Conservation (phyloP, 2,797 vertebrate genomes). For the Hippocampus kuda region DNA sequence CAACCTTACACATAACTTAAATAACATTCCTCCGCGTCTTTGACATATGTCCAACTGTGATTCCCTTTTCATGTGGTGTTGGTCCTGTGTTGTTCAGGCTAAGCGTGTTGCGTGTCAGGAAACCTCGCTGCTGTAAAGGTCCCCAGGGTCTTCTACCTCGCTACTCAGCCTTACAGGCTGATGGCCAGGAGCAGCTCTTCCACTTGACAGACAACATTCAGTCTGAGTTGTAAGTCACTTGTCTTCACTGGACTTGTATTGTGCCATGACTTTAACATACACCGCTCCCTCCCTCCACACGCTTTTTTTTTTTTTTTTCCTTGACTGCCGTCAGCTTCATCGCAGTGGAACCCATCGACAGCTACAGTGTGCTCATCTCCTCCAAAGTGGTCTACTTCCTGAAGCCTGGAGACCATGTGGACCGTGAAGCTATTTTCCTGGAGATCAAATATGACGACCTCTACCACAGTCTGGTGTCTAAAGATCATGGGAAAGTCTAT, state of each 20-base stretch:
- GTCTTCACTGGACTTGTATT: neutral
- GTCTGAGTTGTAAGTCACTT: constrained; percentile 84
- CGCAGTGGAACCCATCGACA: constrained; percentile 86
- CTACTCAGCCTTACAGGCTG: constrained; percentile 77
- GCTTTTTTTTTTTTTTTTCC: neutral
- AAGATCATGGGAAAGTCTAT: constrained; percentile 90
- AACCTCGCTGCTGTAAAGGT: constrained; percentile 85
- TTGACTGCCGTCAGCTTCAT: constrained; percentile 74
- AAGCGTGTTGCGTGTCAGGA: constrained; percentile 75
- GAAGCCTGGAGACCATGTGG: constrained; percentile 74
- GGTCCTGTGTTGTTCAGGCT: constrained; percentile 59
- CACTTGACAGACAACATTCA: constrained; percentile 87
- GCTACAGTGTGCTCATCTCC: constrained; percentile 91
- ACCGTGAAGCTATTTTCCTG: constrained; percentile 89
- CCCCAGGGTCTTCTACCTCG: constrained; percentile 88
- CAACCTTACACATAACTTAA: neutral
- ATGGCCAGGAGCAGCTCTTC: constrained; percentile 95
- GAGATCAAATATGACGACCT: constrained; percentile 95
- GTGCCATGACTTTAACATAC: neutral
- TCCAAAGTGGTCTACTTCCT: constrained; percentile 95
- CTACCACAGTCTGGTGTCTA: constrained; percentile 95
- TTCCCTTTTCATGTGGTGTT: neutral
- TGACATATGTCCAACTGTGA: neutral
- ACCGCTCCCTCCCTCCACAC: neutral
- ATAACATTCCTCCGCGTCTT: neutral